Evolutionary conservation across 2,888 invertebrate species (phyloP).

Genomic region (Nasonovia ribisnigri): DNA sequence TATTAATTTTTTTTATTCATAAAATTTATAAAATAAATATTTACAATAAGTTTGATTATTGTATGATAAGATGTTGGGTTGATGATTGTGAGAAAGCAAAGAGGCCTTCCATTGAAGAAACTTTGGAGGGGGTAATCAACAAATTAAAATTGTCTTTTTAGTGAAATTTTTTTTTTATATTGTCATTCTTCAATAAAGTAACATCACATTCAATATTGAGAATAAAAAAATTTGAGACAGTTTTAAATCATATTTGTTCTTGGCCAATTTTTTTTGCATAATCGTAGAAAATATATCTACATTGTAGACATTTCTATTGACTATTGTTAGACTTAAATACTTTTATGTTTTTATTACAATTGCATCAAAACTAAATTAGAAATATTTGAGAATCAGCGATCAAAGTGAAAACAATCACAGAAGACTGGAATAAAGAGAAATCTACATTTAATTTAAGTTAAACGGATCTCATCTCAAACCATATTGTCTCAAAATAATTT

Average conservation of each 20-base stretch:
- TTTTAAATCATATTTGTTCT: neutral
- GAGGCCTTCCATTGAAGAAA: too few relatives aligned
- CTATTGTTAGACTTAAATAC: neutral
- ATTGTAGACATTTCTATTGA: neutral
- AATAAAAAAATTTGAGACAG: neutral
- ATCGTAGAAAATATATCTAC: neutral
- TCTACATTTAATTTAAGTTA: constrained; percentile 53
- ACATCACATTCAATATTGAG: neutral
- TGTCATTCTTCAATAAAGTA: neutral
- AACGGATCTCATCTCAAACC: constrained; percentile 56
- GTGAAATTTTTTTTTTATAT: too few relatives aligned
- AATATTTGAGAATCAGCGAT: constrained; percentile 53
- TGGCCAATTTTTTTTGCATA: neutral
- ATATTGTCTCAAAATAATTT: constrained; percentile 45
- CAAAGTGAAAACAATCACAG: constrained; percentile 61
- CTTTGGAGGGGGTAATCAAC: too few relatives aligned
- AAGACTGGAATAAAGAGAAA: constrained; percentile 35
- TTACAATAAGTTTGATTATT: too few relatives aligned
- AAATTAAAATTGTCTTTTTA: too few relatives aligned
- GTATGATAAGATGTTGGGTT: too few relatives aligned
- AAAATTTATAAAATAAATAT: too few relatives aligned
- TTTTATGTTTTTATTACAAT: neutral
- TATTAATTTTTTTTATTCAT: too few relatives aligned
- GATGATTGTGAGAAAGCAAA: too few relatives aligned
- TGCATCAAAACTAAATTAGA: neutral